Conservation (phyloP, 2,888 invertebrate genomes). For the Leucophora obtusa region DNA sequence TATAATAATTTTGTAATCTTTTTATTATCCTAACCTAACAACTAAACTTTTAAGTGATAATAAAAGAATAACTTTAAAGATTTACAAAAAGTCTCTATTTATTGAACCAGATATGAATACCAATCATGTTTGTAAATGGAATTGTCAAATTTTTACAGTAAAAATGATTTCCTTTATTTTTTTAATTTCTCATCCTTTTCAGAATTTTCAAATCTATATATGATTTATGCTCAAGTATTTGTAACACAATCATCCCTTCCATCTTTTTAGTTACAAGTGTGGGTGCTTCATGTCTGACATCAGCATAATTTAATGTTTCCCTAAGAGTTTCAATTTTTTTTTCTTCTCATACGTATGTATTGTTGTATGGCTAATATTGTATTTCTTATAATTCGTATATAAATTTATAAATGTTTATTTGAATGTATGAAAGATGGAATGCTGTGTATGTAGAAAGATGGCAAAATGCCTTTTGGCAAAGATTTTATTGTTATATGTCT, state of each 20-base stretch:
- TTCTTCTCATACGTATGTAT: neutral
- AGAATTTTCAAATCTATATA: neutral
- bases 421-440: neutral
- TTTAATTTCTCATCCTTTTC: neutral
- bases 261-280: constrained; percentile 17
- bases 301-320: constrained; percentile 56
- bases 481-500: constrained; percentile 51
- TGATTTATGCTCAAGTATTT: neutral
- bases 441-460: constrained; percentile 32
- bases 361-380: constrained; percentile 26
- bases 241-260: constrained; percentile 30
- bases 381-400: constrained; percentile 14
- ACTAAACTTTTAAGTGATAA: neutral
- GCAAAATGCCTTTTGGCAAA: constrained; percentile 57
- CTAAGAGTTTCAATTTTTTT: constrained; percentile 4
- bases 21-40: constrained; percentile 15
- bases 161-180: neutral
- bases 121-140: neutral
- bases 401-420: constrained; percentile 18
- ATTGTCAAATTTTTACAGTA: neutral
- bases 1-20: constrained; percentile 41
- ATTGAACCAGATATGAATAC: neutral
- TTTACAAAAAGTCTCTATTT: neutral
- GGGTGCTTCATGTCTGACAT: constrained; percentile 53
- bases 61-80: too few relatives aligned